Percentiles rank a stretch among this genome's conserved stretches.
Conservation (phyloP, 2,113 vertebrate species). For the Pogona vitticeps region DNA sequence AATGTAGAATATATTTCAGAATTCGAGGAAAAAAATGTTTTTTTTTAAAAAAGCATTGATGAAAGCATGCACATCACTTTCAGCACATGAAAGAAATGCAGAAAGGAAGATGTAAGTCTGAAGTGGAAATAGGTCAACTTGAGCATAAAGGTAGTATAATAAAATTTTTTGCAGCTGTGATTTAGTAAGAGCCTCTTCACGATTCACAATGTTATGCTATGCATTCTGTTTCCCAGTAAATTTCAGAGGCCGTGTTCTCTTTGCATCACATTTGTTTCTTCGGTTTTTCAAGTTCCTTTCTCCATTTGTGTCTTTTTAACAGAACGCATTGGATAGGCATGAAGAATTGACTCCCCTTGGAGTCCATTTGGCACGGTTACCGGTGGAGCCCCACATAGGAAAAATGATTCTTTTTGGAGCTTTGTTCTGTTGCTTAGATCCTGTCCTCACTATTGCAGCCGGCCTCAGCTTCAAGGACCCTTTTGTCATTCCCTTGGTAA, state of each 20-base stretch:
- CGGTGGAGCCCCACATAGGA: slow-evolving; percentile 95
- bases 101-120: not conserved
- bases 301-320: not conserved
- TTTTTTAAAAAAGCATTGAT: not conserved
- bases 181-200: not conserved
- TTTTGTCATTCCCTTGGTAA: slow-evolving; percentile 96
- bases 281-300: not conserved
- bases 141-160: not conserved
- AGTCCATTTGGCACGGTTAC: slow-evolving; percentile 91
- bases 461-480: slow-evolving; percentile 99
- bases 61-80: not conserved
- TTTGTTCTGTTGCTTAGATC: slow-evolving; percentile 93
- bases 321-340: slow-evolving; percentile 92
- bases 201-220: not conserved
- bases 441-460: slow-evolving; percentile 93
- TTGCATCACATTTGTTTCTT: fast-evolving
- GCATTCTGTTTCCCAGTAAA: not conserved
- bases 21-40: not conserved
- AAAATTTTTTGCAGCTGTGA: not conserved
- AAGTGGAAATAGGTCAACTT: not conserved
- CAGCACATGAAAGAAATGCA: not conserved
- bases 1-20: not conserved
- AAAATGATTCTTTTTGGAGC: slow-evolving; percentile 98
- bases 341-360: slow-evolving; percentile 94
- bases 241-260: not conserved